phyloP scores from a whole-genome alignment of 2,888 invertebrate species.

The Lagria hirta region DNA sequence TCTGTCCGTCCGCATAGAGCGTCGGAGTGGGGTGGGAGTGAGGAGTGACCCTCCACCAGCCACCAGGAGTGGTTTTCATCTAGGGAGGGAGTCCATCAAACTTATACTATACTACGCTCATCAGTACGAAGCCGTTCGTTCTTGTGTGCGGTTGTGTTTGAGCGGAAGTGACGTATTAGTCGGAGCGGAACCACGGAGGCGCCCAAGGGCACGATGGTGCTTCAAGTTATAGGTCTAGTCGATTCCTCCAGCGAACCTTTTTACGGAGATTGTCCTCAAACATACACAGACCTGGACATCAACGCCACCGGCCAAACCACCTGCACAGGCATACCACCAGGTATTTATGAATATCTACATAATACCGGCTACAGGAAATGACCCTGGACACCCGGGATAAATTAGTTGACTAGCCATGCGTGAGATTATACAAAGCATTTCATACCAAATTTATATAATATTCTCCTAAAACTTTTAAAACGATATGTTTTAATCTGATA shows the following conservation, averaged over 20 bases:
- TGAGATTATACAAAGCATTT: neutral
- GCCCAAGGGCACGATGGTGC: slow-evolving; percentile 69
- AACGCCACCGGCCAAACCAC: slow-evolving; percentile 52
- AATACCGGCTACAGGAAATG: neutral
- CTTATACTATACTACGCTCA: neutral
- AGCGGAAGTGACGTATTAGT: slow-evolving; percentile 45
- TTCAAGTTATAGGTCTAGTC: slow-evolving; percentile 69
- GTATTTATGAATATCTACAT: slow-evolving; percentile 31
- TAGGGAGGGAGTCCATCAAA: slow-evolving; percentile 11
- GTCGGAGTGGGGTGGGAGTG: too few species aligned
- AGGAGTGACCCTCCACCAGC: too few species aligned
- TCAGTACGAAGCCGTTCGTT: slow-evolving; percentile 14
- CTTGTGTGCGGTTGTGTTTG: slow-evolving; percentile 32
- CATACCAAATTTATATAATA: neutral
- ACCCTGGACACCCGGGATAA: neutral
- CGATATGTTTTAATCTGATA: slow-evolving; percentile 3
- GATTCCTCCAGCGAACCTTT: slow-evolving; percentile 68
- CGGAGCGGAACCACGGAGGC: slow-evolving; percentile 51
- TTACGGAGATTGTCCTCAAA: slow-evolving; percentile 63
- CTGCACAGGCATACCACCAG: slow-evolving; percentile 53
- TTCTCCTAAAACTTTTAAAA: neutral
- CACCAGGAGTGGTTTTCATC: slow-evolving; percentile 9
- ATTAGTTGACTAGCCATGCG: neutral
- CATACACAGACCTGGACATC: slow-evolving; percentile 54
- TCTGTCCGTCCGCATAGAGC: too few species aligned